Conservation (phyloP, 2,113 vertebrate species). For the Chiloscyllium plagiosum region DNA sequence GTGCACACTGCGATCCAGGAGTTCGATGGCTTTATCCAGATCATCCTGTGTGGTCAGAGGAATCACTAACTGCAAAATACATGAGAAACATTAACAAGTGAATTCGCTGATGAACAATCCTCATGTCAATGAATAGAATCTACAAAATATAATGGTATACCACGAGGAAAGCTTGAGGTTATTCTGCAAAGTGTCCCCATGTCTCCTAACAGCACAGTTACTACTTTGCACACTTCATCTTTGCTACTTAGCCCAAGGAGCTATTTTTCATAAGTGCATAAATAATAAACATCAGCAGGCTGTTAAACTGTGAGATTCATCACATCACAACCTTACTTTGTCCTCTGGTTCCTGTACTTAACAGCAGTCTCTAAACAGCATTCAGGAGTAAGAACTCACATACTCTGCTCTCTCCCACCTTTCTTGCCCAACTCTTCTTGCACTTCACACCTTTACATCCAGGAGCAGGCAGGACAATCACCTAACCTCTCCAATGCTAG, state of each 20-base stretch:
- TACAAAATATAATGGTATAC: neutral
- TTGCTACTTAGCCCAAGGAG: neutral
- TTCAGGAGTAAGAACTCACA: neutral
- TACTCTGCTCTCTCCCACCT: neutral
- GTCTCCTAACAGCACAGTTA: neutral
- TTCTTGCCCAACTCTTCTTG: neutral
- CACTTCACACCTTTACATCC: neutral
- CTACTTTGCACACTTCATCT: neutral
- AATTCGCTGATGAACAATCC: neutral
- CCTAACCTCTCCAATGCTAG: neutral
- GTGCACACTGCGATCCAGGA: constrained; percentile 91
- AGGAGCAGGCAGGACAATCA: neutral
- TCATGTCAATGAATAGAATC: neutral
- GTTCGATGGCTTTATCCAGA: constrained; percentile 90
- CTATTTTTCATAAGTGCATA: neutral
- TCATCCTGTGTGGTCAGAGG: constrained; percentile 92
- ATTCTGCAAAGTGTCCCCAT: neutral
- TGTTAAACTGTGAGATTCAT: neutral
- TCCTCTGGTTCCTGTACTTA: neutral
- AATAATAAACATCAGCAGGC: neutral
- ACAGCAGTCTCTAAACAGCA: neutral
- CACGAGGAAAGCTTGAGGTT: neutral
- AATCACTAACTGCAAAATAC: constrained; percentile 76
- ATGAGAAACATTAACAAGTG: neutral
- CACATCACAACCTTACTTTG: neutral